Evolutionary conservation across 2,113 vertebrate species (phyloP), one percentile per base, ranked within the genome.

Genomic region (Melierax canorus): DNA sequence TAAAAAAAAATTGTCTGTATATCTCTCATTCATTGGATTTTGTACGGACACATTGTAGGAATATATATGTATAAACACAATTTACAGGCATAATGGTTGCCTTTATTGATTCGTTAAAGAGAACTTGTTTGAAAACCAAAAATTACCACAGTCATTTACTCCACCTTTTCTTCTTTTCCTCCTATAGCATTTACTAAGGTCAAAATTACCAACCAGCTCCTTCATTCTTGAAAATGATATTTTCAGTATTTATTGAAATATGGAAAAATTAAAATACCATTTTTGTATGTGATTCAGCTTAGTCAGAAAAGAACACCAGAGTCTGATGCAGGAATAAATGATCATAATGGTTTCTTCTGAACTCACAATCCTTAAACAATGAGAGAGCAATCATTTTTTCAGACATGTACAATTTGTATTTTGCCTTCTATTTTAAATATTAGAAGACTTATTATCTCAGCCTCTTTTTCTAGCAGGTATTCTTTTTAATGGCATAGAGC

Each of bases 221-320:
- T 51, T 84, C 2, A 46, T 56, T 80, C 15, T 55, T 56, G 3
- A 88, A 80, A 59, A 0, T 0, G 0, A 4, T 56, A 46, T 13
- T 32, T 87, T 82, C 16, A 38, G 4, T 59, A 30, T 50, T 50
- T 55, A 10, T 18, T 85, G n/a, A 84, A 67, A 76, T 24, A 67
- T 26, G 1, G 4, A 56, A 60, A 66, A 72, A 43, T 3, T 63
- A 29, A 41, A 84, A 36, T 64, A n/a, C 2, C 3, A 13, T 26
- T 89, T 69, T 89, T 76, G 51, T 12, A 43, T 18, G 21, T 39
- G 12, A 38, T 74, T 50, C 55, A 72, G 4, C n/a, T 87, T 30
- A 50, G 22, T 53, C n/a, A 66, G 34, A 82, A 86, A 55, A 27
- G 3, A 74, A 43, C 21, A 20, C 2, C 10, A 66, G 36, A 32